Base-by-base conservation (phyloP, 2,888 invertebrate genomes). In the Drosophila barbarae region DNA sequence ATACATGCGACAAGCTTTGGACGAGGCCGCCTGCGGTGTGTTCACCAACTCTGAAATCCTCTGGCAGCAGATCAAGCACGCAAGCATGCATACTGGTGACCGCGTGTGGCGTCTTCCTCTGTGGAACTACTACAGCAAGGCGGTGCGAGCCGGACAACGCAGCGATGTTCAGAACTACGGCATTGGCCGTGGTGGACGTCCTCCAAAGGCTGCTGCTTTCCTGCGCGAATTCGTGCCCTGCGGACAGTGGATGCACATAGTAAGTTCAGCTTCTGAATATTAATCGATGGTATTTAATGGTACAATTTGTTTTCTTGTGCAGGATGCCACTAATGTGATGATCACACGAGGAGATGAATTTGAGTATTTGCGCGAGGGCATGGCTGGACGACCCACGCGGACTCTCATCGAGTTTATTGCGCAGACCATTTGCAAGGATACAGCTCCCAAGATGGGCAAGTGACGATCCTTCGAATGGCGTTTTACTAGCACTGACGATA, bases 31-130 rank as follows among this genome's bases (percentile, higher is more conserved):
- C 0, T 91, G 93, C 70, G 95, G 93, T 0, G 93, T 93, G 13
- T 96, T 93, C 85, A 92, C 93, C n/a, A 95, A 94, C 79, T 93
- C 93, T 0, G 92, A 93, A 52, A 91, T 92, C 10, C 86, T 95
- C 13, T 95, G 93, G 92, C 90, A 92, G 65, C 86, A 86, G 58
- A 90, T 95, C 76, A 91, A 93, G 73, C 90, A 92, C 71, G 95
- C 95, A 8, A 93, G 94, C 49, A 90, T 91, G 79, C 91, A 92
- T 67, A 93, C 95, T 0, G 96, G 96, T 0, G 96, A 96, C 86
- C 90, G 96, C 26, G 91, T 96, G 1, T 96, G 96, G 96, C 90
- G 95, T 49, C 93, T 96, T 91, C 96, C 96, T 0, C 88, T 96
- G 21, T 95, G 94, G 92, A 91, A 92, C 51, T 93, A 93, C 85